Evolutionary conservation across 2,888 invertebrate species (phyloP).

Genomic region (Synanthedon tipuliformis): DNA sequence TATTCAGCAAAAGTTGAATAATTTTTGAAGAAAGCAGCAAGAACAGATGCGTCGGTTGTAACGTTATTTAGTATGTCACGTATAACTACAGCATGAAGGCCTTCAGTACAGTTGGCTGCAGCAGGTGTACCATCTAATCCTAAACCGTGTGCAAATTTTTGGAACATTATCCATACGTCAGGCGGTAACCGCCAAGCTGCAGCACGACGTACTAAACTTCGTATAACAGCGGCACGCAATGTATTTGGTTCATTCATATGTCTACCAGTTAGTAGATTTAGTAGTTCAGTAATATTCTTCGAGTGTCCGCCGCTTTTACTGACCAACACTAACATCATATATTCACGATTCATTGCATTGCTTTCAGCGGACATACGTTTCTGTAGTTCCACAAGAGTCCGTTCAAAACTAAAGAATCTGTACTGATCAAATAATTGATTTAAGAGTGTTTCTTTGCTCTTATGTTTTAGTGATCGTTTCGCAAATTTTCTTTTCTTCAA

Average conservation of each 20-base stretch:
- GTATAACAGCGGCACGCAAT: slow-evolving; percentile 4
- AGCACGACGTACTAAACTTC: slow-evolving; percentile 5
- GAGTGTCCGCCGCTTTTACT: slow-evolving; percentile 40
- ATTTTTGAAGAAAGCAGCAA: neutral
- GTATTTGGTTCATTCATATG: slow-evolving; percentile 3
- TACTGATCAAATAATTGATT: slow-evolving; percentile 38
- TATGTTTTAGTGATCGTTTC: neutral
- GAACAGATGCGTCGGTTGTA: neutral
- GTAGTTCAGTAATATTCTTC: slow-evolving; percentile 23
- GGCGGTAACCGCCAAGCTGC: slow-evolving; percentile 5
- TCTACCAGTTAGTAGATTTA: slow-evolving; percentile 21
- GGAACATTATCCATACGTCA: slow-evolving; percentile 3
- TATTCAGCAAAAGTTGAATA: neutral
- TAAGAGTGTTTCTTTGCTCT: slow-evolving; percentile 15
- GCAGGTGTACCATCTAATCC: slow-evolving; percentile 4
- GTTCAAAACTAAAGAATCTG: slow-evolving; percentile 32
- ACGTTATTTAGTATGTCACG: neutral
- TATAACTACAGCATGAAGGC: slow-evolving; percentile 3
- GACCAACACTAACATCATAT: slow-evolving; percentile 42
- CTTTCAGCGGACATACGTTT: slow-evolving; percentile 27
- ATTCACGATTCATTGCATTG: slow-evolving; percentile 30
- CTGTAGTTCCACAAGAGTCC: slow-evolving; percentile 30
- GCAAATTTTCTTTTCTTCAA: neutral
- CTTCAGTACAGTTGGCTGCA: slow-evolving; percentile 3
- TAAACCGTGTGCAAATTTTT: slow-evolving; percentile 2